Evolutionary conservation across 2,113 vertebrate species (phyloP).

Genomic region (Martes martes): DNA sequence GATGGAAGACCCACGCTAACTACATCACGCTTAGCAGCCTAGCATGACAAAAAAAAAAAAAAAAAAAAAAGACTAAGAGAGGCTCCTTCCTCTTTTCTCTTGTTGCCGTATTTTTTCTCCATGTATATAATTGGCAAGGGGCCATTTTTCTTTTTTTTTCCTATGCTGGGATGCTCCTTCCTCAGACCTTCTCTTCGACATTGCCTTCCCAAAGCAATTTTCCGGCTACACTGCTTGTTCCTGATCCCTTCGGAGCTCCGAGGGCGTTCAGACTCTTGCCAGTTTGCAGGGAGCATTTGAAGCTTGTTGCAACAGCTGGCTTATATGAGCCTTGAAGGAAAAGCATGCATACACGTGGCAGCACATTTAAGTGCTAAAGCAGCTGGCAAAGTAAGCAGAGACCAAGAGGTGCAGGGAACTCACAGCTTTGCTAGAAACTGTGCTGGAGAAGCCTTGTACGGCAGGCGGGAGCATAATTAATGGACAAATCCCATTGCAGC

Average conservation of each 20-base stretch:
- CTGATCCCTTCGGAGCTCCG: neutral
- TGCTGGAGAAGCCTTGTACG: neutral
- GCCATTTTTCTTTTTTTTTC: neutral
- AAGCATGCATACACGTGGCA: constrained; percentile 48
- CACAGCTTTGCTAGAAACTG: constrained; percentile 28
- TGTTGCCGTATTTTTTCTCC: neutral
- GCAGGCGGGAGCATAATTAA: constrained; percentile 24
- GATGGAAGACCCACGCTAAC: neutral
- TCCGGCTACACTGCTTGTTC: constrained; percentile 30
- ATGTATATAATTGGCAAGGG: constrained; percentile 5
- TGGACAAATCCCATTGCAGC: constrained; percentile 23
- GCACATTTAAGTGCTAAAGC: constrained; percentile 22
- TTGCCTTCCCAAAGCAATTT: constrained; percentile 48
- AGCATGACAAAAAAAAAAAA: neutral
- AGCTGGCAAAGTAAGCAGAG: constrained; percentile 70
- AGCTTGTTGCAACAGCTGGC: constrained; percentile 74
- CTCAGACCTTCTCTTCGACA: neutral
- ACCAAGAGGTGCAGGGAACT: constrained; percentile 42
- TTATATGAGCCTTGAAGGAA: constrained; percentile 76
- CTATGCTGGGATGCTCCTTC: neutral
- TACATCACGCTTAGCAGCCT: neutral
- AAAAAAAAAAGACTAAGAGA: neutral
- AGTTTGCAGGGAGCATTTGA: constrained; percentile 60
- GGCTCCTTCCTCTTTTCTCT: neutral
- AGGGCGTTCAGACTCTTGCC: constrained; percentile 49